phyloP scores from a whole-genome alignment of 1,140 invertebrate species.

The Lysiphlebus fabarum region DNA sequence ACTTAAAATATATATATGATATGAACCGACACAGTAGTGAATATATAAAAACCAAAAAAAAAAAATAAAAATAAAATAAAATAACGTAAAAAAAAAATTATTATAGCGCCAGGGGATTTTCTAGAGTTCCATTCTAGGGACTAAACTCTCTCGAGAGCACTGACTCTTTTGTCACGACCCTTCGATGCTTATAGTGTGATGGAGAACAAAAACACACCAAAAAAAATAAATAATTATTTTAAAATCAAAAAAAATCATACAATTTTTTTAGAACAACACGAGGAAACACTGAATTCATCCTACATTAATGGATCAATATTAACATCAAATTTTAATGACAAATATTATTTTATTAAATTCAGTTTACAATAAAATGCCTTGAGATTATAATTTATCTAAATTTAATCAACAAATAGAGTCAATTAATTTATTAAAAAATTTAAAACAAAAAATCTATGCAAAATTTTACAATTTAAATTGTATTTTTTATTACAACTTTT shows the following conservation, averaged over 20 bases:
- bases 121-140: conserved; percentile 9
- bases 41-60: background rate
- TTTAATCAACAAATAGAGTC: too few relatives aligned
- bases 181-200: conserved; percentile 10
- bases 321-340: too few relatives aligned
- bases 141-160: too few relatives aligned
- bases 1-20: too few relatives aligned
- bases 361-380: background rate
- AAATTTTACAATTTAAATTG: too few relatives aligned
- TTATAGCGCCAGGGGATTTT: background rate
- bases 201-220: conserved; percentile 4
- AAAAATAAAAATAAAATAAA: conserved; percentile 2
- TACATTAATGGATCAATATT: too few relatives aligned
- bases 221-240: background rate
- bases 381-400: background rate
- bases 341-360: too few relatives aligned
- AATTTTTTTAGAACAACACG: background rate
- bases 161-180: conserved; percentile 9
- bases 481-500: conserved; percentile 7
- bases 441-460: too few relatives aligned
- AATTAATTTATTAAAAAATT: too few relatives aligned
- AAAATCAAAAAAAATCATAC: background rate
- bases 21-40: background rate
- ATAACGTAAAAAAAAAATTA: background rate
- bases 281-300: too few relatives aligned